Percentiles rank a stretch among this genome's conserved stretches.
These are phyloP conservation scores for Drosophila saltans DNA, from an alignment of 1,140 invertebrate species.

Conservation along the genomic window DNA sequence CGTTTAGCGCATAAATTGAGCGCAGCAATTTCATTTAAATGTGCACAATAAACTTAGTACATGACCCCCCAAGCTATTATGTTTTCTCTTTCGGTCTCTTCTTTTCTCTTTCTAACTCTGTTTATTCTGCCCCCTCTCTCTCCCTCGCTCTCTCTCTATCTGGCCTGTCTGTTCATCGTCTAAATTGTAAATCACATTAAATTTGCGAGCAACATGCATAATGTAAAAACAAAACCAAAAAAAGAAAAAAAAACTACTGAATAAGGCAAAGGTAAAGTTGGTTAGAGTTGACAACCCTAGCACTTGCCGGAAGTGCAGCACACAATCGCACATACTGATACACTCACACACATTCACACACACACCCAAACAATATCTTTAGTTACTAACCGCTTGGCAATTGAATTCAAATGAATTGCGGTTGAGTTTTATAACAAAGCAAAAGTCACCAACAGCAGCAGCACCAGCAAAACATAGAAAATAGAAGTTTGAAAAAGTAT, in stretches of 20 bases:
- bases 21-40: conserved; percentile 81
- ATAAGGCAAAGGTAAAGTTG: conserved; percentile 26
- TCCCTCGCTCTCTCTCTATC: conserved; percentile 11
- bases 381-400: conserved; percentile 54
- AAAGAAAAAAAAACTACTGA: conserved; percentile 8
- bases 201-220: conserved; percentile 69
- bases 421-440: conserved; percentile 62
- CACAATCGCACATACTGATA: conserved; percentile 31
- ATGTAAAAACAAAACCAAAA: conserved; percentile 47
- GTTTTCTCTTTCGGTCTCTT: conserved; percentile 10
- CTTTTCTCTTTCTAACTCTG: conserved; percentile 5
- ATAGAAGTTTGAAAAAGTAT: conserved; percentile 11
- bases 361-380: conserved; percentile 15
- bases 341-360: conserved; percentile 25
- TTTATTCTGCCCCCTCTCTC: not conserved
- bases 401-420: conserved; percentile 78
- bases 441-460: conserved; percentile 44
- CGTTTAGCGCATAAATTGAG: conserved; percentile 79
- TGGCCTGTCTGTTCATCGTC: conserved; percentile 55
- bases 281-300: conserved; percentile 33
- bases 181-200: conserved; percentile 76
- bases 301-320: conserved; percentile 66
- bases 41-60: conserved; percentile 81
- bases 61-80: conserved; percentile 67
- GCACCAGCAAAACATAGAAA: conserved; percentile 4